Evolutionary conservation across 2,888 invertebrate species (phyloP).

Genomic region (Linnaemya tessellans): DNA sequence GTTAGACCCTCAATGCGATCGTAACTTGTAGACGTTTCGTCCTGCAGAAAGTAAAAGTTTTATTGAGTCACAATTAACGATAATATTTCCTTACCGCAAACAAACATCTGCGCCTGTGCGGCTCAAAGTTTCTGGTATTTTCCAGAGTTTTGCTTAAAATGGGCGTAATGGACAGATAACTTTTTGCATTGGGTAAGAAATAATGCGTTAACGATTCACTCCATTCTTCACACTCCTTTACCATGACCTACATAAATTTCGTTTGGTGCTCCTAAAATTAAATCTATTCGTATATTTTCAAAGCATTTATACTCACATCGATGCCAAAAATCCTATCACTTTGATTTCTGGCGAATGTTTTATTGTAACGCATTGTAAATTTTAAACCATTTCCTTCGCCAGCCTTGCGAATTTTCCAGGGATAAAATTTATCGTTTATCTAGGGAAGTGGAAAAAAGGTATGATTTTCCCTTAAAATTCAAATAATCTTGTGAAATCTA

Average conservation of each 20-base stretch:
- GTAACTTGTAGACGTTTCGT: constrained; percentile 73
- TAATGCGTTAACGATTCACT: constrained; percentile 72
- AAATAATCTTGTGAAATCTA: no score
- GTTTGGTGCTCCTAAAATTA: background rate
- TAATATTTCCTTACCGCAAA: constrained; percentile 75
- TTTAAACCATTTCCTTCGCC: constrained; percentile 80
- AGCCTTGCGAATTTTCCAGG: constrained; percentile 77
- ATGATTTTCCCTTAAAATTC: background rate
- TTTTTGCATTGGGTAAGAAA: constrained; percentile 76
- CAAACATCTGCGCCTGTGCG: constrained; percentile 76
- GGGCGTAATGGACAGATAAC: constrained; percentile 77
- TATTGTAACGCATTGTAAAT: constrained; percentile 74
- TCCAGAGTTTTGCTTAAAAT: constrained; percentile 73
- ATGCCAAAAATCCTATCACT: constrained; percentile 71
- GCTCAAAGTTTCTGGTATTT: constrained; percentile 74
- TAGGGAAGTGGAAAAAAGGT: constrained; percentile 29
- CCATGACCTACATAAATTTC: constrained; percentile 75
- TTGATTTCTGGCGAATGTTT: constrained; percentile 67
- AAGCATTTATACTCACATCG: constrained; percentile 70
- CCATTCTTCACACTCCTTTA: constrained; percentile 78
- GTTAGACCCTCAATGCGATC: constrained; percentile 68
- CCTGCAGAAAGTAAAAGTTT: constrained; percentile 63
- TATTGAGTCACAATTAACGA: background rate
- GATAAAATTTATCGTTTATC: constrained; percentile 76
- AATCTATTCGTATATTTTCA: background rate